Evolutionary conservation across 2,888 invertebrate genomes (phyloP).

Genomic region (Lomographa bimaculata): DNA sequence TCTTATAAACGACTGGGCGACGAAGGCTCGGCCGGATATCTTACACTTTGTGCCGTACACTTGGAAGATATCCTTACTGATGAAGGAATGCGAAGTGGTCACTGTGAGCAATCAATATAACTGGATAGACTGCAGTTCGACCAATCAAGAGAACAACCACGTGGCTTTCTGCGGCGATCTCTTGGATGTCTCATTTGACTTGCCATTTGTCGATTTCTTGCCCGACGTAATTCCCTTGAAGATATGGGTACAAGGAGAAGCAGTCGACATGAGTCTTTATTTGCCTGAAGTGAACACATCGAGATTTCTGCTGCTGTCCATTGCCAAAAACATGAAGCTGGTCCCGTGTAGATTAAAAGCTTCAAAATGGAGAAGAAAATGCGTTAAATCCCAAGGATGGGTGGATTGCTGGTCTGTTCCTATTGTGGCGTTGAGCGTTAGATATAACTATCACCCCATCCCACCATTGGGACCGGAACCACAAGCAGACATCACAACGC

Average conservation of each 20-base stretch:
- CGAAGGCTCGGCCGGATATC: constrained; percentile 96
- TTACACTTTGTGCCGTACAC: constrained; percentile 98
- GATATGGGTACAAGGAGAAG: constrained; percentile 98
- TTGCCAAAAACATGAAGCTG: constrained; percentile 95
- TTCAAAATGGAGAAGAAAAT: constrained; percentile 92
- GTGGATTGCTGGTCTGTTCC: constrained; percentile 98
- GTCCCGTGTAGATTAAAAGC: constrained; percentile 84
- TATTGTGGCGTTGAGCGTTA: constrained; percentile 95
- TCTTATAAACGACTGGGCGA: constrained; percentile 98
- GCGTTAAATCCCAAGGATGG: constrained; percentile 90
- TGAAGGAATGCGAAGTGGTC: constrained; percentile 97
- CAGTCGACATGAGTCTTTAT: constrained; percentile 94
- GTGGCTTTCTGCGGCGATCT: constrained; percentile 97
- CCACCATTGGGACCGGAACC: constrained; percentile 94
- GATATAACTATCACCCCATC: constrained; percentile 96
- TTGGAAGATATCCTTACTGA: constrained; percentile 94
- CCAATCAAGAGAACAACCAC: constrained; percentile 97
- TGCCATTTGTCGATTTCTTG: constrained; percentile 97
- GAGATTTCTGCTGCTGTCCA: constrained; percentile 90
- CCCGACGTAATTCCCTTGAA: constrained; percentile 94
- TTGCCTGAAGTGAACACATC: constrained; percentile 96
- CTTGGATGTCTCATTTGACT: constrained; percentile 95
- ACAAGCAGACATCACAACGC: constrained; percentile 96
- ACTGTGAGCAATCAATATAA: constrained; percentile 98
- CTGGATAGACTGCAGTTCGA: constrained; percentile 99